Base-by-base conservation (phyloP, 2,888 invertebrate species). In the Ichneumon xanthorius region DNA sequence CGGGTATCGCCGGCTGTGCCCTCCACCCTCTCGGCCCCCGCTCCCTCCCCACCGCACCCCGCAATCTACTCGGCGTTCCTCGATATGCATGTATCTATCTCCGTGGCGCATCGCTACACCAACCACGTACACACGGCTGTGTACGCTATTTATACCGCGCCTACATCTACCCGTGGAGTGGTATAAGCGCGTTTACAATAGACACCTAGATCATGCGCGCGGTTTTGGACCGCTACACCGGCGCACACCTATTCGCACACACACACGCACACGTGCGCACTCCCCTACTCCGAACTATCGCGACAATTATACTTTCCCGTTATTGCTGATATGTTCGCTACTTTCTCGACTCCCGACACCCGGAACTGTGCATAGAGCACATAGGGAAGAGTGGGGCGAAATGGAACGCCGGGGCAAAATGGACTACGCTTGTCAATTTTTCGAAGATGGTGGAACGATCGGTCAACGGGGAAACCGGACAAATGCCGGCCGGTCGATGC, bases 101-200 rank as follows among this genome's bases (percentile, higher is more conserved):
- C 87, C 88, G 84, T 88, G 88, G 90, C 88, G 90, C 91, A 92
- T 92, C 92, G 90, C 91, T 90, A 88, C 89, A 90, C 90, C 88
- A 76, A 80, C 80, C 86, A 84, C 82, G 77, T 82, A 82, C 82
- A 77, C 77, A 77, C 80, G 75, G 48, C 30, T 63, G 33, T 63
- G 48, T 72, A 55, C 55, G 30, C 58, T 63, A 63, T 63, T 63
- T 63, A 63, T 33, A 63, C 63, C 30, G 58, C 6, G 40, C n/a
- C 33, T 58, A 58, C 45, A 45, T 37, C 61, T 61, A 45, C 30
- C 16, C 19, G 37, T 5, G 19, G 19, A 26, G 14, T 2, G 7
- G n/a, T 30, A 75, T 58, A 82, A 40, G 68, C 79, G 61, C 45
- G 55, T 53, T 48, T 16, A 79, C 61, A 70, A 78, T 78, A 68